These are phyloP conservation scores for Sus scrofa DNA, from an alignment of 2,113 vertebrate species.

Conservation along the genomic window DNA sequence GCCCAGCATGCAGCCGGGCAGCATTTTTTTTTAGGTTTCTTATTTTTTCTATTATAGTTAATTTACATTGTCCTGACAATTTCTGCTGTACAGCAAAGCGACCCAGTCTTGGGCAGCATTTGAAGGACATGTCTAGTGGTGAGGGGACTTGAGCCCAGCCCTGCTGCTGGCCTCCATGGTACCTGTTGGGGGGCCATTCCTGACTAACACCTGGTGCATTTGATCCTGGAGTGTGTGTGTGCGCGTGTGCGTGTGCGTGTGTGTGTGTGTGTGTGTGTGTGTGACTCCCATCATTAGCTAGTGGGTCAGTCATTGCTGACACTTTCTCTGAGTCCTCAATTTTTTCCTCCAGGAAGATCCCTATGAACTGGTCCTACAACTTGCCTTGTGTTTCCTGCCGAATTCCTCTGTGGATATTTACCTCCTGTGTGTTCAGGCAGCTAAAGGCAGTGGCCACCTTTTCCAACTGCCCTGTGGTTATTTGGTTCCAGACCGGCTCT, in stretches of 20 bases:
- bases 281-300: slow-evolving; percentile 30
- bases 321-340: neutral
- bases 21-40: no score
- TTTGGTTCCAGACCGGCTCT: neutral
- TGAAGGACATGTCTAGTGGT: rapidly evolving
- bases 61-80: no score
- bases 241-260: no score
- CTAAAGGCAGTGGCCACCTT: neutral
- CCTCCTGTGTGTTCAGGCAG: neutral
- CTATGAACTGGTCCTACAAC: slow-evolving; percentile 57
- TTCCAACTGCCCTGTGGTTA: neutral
- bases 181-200: neutral
- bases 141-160: neutral
- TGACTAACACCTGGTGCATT: neutral
- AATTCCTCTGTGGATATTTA: slow-evolving; percentile 49
- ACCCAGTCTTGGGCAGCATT: neutral
- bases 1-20: no score
- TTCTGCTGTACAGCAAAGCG: no score
- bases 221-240: slow-evolving; percentile 31
- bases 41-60: no score
- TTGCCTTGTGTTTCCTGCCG: neutral
- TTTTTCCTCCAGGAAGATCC: neutral
- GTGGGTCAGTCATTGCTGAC: slow-evolving; percentile 64
- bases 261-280: neutral
- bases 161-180: neutral